Base-by-base conservation (phyloP, 2,888 invertebrate species). In the Tenthredo mesomela region DNA sequence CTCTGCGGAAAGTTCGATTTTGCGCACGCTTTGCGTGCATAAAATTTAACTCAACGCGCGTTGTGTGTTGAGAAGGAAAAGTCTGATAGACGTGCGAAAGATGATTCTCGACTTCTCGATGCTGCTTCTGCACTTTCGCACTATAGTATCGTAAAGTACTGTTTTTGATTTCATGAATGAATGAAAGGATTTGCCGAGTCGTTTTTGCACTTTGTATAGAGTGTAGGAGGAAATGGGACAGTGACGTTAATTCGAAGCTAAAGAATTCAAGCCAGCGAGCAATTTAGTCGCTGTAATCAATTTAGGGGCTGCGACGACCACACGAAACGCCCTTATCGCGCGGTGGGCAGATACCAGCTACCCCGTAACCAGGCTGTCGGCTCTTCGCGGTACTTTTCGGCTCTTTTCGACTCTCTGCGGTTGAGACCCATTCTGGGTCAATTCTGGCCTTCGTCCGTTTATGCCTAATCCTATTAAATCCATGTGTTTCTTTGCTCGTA, bases 241-340 rank as follows among this genome's bases (percentile, higher is more conserved):
- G 82, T 50, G 82, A 82, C 82, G 82, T 47, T 82, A 82, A 67
- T 82, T 65, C 70, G 67, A 70, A 82, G 70, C 67, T 70, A 70
- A 82, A 82, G 82, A 82, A 82, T 82, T 82, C 65, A 70, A 82
- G 82, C 82, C 67, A 25, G 82, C 50, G 25, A 82, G 82, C 82
- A 82, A 82, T 82, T 82, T 65, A 70, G 47, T 50, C 25, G 47
- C 37, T 61, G 82, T 82, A 82, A 82, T 82, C 82, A 82, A 82
- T 82, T 82, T 82, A 70, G 82, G 82, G 65, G 25, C 43, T 70
- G 33, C 82, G 47, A 67, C 82, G 67, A 70, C 82, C 29, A 43
- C 82, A 37, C 80, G 80, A 25, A 61, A 80, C 82, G 82, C 82
- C 82, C 82, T 82, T 82, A 82, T 82, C 82, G 82, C 82, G 70